Conservation (phyloP, 2,888 invertebrate species). For the Drosophila fungiperda region DNA sequence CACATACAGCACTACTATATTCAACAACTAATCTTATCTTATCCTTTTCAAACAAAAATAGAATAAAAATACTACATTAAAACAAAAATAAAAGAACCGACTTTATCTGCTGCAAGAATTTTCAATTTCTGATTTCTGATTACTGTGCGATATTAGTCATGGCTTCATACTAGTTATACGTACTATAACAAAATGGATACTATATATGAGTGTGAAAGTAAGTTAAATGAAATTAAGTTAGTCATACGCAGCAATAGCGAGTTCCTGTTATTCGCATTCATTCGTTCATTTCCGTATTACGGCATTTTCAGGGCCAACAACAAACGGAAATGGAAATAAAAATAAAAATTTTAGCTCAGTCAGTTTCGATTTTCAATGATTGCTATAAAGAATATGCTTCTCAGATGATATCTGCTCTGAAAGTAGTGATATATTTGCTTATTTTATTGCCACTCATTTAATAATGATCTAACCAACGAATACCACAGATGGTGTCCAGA, state of each 20-base stretch:
- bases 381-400: background rate
- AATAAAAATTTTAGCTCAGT: background rate
- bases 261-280: conserved; percentile 1
- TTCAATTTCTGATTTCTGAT: conserved; percentile 21
- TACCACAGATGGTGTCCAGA: background rate
- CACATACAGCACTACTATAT: background rate
- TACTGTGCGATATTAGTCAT: conserved; percentile 46
- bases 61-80: conserved; percentile 10
- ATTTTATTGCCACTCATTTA: background rate
- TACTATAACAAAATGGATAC: background rate
- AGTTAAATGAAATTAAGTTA: conserved; percentile 15
- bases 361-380: background rate
- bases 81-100: conserved; percentile 47
- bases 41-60: conserved; percentile 56
- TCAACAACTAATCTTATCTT: conserved; percentile 65
- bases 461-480: background rate
- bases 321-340: background rate
- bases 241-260: conserved; percentile 15
- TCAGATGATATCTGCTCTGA: background rate
- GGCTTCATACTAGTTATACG: conserved; percentile 9
- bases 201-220: background rate
- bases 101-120: conserved; percentile 42
- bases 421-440: background rate
- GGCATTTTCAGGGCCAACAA: background rate
- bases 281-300: conserved; percentile 8